A percentile compares a stretch with the other conserved stretches of the same genome.
These are phyloP conservation scores for Dendrolimus kikuchii DNA, from an alignment of 1,140 invertebrate genomes.

Conservation along the genomic window DNA sequence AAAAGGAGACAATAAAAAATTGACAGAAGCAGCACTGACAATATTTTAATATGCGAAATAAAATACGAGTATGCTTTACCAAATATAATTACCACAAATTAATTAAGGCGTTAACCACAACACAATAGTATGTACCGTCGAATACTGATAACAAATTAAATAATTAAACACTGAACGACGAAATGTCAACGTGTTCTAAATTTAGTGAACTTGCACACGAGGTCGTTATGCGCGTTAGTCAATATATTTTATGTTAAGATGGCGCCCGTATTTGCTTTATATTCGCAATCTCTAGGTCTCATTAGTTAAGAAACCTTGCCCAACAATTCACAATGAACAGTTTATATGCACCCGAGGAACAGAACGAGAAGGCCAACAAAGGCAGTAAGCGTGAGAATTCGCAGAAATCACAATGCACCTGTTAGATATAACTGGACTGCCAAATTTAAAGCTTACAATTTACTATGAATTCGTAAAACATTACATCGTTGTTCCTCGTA, in stretches of 20 bases:
- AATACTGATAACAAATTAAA: background rate
- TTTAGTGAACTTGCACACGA: slow-evolving; percentile 46
- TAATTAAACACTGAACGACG: slow-evolving; percentile 9
- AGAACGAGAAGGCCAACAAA: slow-evolving; percentile 27
- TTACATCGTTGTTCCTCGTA: too few species aligned
- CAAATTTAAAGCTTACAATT: too few species aligned
- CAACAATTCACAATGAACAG: slow-evolving; percentile 32
- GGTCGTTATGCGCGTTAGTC: slow-evolving; percentile 43
- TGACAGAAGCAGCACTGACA: too few species aligned
- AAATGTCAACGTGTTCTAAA: slow-evolving; percentile 39
- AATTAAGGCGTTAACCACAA: too few species aligned
- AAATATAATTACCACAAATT: too few species aligned
- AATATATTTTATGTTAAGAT: slow-evolving; percentile 33
- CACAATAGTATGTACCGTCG: background rate
- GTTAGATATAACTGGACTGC: background rate
- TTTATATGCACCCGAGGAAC: slow-evolving; percentile 23
- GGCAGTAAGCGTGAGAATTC: slow-evolving; percentile 25
- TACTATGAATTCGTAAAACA: too few species aligned
- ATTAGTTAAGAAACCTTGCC: slow-evolving; percentile 39
- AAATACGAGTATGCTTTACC: too few species aligned
- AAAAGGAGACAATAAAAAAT: too few species aligned
- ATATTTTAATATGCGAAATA: too few species aligned
- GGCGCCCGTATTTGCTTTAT: slow-evolving; percentile 27
- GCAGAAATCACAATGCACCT: slow-evolving; percentile 23
- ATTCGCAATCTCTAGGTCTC: slow-evolving; percentile 32